These are phyloP conservation scores for Argyresthia goedartella DNA, from an alignment of 2,888 invertebrate genomes.

Conservation along the genomic window DNA sequence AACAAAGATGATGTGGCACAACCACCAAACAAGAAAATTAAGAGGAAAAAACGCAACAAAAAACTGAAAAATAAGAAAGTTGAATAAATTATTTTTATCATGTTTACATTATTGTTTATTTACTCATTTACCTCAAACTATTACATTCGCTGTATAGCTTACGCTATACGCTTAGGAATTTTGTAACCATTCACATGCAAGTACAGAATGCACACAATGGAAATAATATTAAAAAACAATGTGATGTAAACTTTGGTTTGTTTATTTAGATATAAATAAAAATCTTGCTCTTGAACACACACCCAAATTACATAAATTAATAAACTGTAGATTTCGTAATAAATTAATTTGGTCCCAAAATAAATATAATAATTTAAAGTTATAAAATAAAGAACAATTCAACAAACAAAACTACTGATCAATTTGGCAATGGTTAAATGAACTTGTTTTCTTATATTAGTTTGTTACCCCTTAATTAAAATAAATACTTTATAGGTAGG, in stretches of 20 bases:
- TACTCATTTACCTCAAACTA: slow-evolving; percentile 1
- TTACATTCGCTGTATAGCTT: background rate
- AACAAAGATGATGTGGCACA: slow-evolving; percentile 24
- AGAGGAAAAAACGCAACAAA: slow-evolving; percentile 47
- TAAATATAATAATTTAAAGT: slow-evolving; percentile 64
- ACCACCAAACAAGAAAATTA: slow-evolving; percentile 40
- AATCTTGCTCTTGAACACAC: slow-evolving; percentile 60
- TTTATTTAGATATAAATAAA: slow-evolving; percentile 67
- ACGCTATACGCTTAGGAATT: slow-evolving; percentile 1
- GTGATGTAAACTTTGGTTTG: slow-evolving; percentile 67
- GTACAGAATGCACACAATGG: slow-evolving; percentile 36
- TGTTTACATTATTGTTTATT: slow-evolving; percentile 2
- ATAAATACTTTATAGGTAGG: slow-evolving; percentile 54
- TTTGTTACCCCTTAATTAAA: slow-evolving; percentile 53
- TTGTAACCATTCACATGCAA: slow-evolving; percentile 30
- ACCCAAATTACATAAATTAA: slow-evolving; percentile 54
- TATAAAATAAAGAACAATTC: slow-evolving; percentile 44
- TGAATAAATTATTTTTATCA: slow-evolving; percentile 1
- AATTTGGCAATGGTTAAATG: slow-evolving; percentile 66
- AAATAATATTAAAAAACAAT: slow-evolving; percentile 51
- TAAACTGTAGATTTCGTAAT: slow-evolving; percentile 53
- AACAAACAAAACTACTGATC: slow-evolving; percentile 63
- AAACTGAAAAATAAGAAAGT: slow-evolving; percentile 29
- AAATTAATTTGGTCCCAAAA: slow-evolving; percentile 72
- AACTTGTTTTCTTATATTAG: slow-evolving; percentile 53